Base-by-base conservation (phyloP, 2,113 vertebrate genomes). In the Callithrix jacchus region DNA sequence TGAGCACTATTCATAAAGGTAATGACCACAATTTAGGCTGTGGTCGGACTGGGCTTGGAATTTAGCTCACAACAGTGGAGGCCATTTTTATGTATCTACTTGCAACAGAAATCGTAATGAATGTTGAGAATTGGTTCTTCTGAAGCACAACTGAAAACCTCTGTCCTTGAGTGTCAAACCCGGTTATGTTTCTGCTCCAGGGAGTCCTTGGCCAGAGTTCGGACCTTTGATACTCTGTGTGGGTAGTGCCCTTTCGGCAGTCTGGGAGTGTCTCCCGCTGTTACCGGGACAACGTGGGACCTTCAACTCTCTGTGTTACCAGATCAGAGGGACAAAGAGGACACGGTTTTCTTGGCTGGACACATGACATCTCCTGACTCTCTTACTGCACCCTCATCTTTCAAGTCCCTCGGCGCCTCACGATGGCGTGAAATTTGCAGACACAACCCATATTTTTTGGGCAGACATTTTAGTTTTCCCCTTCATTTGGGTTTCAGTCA, bases 261-360 rank as follows among this genome's bases (percentile, higher is more conserved):
- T 35, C 66, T 45, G 25, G 17, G 85, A 76, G 20, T 83, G 80
- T 68, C 56, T 70, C 21, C 54, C 47, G 58, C 85, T 88, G 86
- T 93, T 84, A 66, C 73, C 23, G 77, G 68, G 90, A 64, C 85
- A 87, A 96, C 74, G 16, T 0, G 5, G 23, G 66, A 20, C 56
- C 37, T 88, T 95, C 20, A 58, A 0, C 23, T 77, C 25, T 87
- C 45, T 79, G 83, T 8, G 12, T 68, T 92, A 56, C 61, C 25
- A 52, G 42, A 61, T 93, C 70, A 79, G 71, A 84, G 56, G 94
- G 97, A 82, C 6, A 35, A 96, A 92, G 47, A 66, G 8, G 61
- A 86, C 12, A 20, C 40, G 89, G 47, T 96, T 93, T 96, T 95
- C 80, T 95, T 94, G 80, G 80, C 95, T 93, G 83, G 64, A 91